Evolutionary conservation across 2,797 vertebrate genomes (phyloP).

Genomic region (Amazona ochrocephala): DNA sequence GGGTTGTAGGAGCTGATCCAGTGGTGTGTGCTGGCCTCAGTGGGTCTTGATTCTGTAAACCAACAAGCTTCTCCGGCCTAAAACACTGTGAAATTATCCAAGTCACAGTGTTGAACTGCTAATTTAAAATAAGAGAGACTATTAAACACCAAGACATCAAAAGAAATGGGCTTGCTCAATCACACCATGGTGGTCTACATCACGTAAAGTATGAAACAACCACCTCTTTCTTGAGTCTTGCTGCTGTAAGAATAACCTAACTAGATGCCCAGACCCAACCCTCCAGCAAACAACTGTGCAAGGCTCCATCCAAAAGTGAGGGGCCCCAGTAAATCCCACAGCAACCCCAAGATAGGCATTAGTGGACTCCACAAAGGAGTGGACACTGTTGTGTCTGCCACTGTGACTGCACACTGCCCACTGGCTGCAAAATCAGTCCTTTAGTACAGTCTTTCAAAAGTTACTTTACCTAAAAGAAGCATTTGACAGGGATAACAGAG

Average conservation of each 20-base stretch:
- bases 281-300: accelerated
- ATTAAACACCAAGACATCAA: not conserved
- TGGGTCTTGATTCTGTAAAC: not conserved
- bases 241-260: not conserved
- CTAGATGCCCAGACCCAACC: not conserved
- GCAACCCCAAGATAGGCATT: not conserved
- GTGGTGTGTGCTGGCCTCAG: not conserved
- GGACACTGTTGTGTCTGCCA: not conserved
- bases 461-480: not conserved
- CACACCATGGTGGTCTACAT: not conserved
- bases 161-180: not conserved
- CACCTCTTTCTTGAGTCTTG: not conserved
- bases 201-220: not conserved
- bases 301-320: not conserved
- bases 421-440: not conserved
- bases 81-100: not conserved
- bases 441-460: not conserved
- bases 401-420: not conserved
- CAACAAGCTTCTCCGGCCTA: not conserved
- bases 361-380: not conserved
- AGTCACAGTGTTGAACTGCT: not conserved
- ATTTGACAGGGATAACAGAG: not conserved
- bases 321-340: not conserved
- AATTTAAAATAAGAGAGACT: not conserved
- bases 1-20: not conserved